phyloP scores from a whole-genome alignment of 2,113 vertebrate species.

The Papio anubis region DNA sequence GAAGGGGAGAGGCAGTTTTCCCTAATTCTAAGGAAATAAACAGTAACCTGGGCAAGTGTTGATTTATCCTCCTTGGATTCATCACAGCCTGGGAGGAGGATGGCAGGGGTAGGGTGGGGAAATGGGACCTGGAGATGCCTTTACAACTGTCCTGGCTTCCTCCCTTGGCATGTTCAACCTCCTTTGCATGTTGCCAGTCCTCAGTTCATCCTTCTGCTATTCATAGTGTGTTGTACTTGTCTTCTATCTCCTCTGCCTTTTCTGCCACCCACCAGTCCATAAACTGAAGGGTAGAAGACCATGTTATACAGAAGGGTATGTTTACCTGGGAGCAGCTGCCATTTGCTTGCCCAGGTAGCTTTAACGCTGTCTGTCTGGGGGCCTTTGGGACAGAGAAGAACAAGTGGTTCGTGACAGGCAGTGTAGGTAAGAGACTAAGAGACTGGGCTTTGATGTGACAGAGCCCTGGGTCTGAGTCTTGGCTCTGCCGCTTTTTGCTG shows the following conservation, averaged over 20 bases:
- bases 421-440: background rate
- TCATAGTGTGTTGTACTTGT: background rate
- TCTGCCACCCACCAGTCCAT: background rate
- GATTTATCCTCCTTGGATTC: background rate
- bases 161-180: background rate
- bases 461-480: background rate
- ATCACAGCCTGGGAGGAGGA: background rate
- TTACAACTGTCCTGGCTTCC: background rate
- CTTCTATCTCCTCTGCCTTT: background rate
- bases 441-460: background rate
- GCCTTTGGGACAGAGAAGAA: background rate
- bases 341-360: background rate
- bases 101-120: too few species aligned
- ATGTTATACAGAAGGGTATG: background rate
- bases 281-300: background rate
- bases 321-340: background rate
- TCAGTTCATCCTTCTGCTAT: background rate
- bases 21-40: background rate
- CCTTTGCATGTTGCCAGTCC: background rate
- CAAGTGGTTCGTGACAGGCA: too few species aligned
- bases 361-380: background rate
- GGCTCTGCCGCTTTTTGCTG: background rate
- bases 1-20: constrained; percentile 46
- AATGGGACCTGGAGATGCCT: background rate
- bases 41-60: background rate